Base-by-base conservation (phyloP, 2,113 vertebrate species). In the Sinocyclocheilus rhinocerous region DNA sequence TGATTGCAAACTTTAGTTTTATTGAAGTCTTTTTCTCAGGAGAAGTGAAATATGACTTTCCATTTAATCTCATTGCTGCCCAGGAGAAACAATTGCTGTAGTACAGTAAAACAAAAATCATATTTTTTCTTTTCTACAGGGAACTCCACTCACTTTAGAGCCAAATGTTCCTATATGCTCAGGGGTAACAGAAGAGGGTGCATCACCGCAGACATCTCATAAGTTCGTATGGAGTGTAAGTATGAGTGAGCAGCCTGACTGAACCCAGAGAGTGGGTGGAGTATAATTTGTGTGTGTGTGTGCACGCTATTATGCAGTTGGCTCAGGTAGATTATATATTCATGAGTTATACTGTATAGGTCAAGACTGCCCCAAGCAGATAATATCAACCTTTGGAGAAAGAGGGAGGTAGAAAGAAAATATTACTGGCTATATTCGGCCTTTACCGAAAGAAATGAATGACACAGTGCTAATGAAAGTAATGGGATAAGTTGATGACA, bases 281-380 rank as follows among this genome's bases (percentile, higher is more conserved):
- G 52, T 55, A 18, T 55, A 1, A 2, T 52, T 16, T 52, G 16
- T 52, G 42, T 42, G 42, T 42, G 42, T 42, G 42, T 42, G 42
- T 42, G 42, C 42, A 42, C 1, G 42, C 42, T 42, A 42, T 55
- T 55, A 55, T 55, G 8, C 9, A 45, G 6, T 55, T 55, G 76
- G 20, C 0, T 81, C 13, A 65, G 36, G 78, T 45, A 80, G 78
- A 80, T 80, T 20, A 61, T 36, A 57, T 36, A 63, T 65, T 65
- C 39, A 65, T 48, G 39, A 65, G 59, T 63, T 65, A 18, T 45
- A 81, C 78, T 39, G 6, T n/a, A n/a, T 8, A 45, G 61, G 78
- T 65, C 39, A 81, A 20, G 36, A 65, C 59, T 65, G 36, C 78
- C 22, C 59, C n/a, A 26, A 48, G 78, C 39, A 65, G 36, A 65